Evolutionary conservation across 2,797 vertebrate species (phyloP).

Genomic region (Urophycis tenuis): DNA sequence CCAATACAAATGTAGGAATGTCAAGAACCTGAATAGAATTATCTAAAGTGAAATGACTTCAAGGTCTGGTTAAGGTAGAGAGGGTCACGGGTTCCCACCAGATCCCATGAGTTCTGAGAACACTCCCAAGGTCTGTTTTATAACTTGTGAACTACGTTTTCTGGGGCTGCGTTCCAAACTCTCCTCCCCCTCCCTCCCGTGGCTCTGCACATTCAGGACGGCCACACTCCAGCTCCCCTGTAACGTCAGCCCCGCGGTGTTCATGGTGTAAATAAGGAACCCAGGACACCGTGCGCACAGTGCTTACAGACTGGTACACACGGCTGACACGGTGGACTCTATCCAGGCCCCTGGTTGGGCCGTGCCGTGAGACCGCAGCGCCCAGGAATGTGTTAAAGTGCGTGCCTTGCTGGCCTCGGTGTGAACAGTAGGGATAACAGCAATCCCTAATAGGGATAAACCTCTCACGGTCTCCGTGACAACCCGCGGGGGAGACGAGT

Average conservation of each 20-base stretch:
- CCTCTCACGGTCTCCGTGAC: constrained; percentile 20
- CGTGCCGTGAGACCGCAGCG: constrained; percentile 6
- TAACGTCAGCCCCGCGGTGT: not conserved
- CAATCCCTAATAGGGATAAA: constrained; percentile 24
- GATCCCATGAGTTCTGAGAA: not conserved
- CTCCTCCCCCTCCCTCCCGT: not conserved
- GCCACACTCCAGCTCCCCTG: not conserved
- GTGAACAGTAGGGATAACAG: constrained; percentile 37
- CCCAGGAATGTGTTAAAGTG: constrained; percentile 15
- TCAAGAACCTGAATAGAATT: not conserved
- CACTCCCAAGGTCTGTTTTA: too few species aligned
- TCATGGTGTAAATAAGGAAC: not conserved
- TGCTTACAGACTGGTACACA: not conserved
- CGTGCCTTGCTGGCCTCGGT: constrained; percentile 8
- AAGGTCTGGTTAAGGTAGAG: not conserved
- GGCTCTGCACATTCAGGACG: not conserved
- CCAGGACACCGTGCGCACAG: not conserved
- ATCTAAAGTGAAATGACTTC: not conserved
- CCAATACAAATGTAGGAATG: not conserved
- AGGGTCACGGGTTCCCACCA: not conserved
- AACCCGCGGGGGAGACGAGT: constrained; percentile 27
- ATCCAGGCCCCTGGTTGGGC: constrained; percentile 5
- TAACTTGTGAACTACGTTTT: too few species aligned
- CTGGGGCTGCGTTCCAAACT: too few species aligned
- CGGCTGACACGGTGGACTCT: not conserved